These are phyloP conservation scores for Caerostris darwini DNA, from an alignment of 1,140 invertebrate species.

Conservation along the genomic window DNA sequence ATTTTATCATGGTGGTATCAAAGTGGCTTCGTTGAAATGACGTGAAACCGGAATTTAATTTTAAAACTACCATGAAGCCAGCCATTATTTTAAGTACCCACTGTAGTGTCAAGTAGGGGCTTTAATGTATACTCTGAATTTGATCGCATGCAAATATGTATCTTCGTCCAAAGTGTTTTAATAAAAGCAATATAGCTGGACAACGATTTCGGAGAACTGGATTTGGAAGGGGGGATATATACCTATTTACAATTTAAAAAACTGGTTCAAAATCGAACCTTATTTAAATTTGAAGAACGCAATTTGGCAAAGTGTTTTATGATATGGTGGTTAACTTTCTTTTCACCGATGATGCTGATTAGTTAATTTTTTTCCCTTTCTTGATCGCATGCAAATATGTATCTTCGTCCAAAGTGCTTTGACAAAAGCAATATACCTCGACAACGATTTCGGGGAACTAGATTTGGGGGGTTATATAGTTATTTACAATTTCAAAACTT, in stretches of 20 bases:
- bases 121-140: neutral
- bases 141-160: conserved; percentile 8
- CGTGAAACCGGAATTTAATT: neutral
- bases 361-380: too few species aligned
- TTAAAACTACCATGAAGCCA: neutral
- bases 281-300: too few species aligned
- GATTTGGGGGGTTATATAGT: neutral
- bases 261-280: too few species aligned
- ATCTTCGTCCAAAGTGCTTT: neutral
- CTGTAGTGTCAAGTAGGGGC: neutral
- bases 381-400: neutral
- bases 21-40: neutral
- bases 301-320: too few species aligned
- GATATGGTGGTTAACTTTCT: too few species aligned
- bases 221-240: neutral
- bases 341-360: too few species aligned
- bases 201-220: neutral
- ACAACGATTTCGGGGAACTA: neutral
- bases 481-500: too few species aligned
- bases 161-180: neutral
- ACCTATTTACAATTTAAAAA: too few species aligned
- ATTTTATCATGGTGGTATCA: neutral
- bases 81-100: conserved; percentile 24
- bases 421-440: neutral
- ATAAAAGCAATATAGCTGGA: neutral